A percentile compares a stretch with the other conserved stretches of the same genome.
These are phyloP conservation scores for Apis cerana DNA, from an alignment of 1,140 invertebrate genomes.

Conservation along the genomic window DNA sequence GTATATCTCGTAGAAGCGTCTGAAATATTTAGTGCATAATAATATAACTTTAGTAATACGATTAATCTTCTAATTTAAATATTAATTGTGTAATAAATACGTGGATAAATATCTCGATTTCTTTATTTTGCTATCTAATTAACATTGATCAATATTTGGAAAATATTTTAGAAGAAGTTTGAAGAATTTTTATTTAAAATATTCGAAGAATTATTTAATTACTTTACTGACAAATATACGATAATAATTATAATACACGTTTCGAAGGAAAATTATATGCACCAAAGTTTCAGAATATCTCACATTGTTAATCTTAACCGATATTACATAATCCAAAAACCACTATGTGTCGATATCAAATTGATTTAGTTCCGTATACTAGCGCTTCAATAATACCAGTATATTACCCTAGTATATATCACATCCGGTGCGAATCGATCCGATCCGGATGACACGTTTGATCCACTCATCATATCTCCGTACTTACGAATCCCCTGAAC, in stretches of 20 bases:
- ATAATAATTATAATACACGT: neutral
- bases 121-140: too few species aligned
- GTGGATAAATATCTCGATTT: too few species aligned
- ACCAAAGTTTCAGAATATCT: conserved; percentile 11
- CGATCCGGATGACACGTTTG: neutral
- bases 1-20: conserved; percentile 3
- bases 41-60: too few species aligned
- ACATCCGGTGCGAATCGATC: neutral
- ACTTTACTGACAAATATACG: too few species aligned
- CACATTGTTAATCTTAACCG: conserved; percentile 1
- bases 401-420: neutral
- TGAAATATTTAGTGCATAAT: conserved; percentile 26
- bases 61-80: neutral
- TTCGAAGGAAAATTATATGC: conserved; percentile 18
- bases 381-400: conserved; percentile 29
- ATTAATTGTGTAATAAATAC: too few species aligned
- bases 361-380: conserved; percentile 6
- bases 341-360: neutral
- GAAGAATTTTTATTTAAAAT: too few species aligned
- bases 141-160: too few species aligned
- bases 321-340: neutral
- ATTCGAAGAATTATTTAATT: too few species aligned
- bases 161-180: too few species aligned
- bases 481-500: conserved; percentile 3
- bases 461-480: neutral